These are phyloP conservation scores for Lepidocolaptes lacrymiger DNA, from an alignment of 2,797 vertebrate species.

Conservation along the genomic window DNA sequence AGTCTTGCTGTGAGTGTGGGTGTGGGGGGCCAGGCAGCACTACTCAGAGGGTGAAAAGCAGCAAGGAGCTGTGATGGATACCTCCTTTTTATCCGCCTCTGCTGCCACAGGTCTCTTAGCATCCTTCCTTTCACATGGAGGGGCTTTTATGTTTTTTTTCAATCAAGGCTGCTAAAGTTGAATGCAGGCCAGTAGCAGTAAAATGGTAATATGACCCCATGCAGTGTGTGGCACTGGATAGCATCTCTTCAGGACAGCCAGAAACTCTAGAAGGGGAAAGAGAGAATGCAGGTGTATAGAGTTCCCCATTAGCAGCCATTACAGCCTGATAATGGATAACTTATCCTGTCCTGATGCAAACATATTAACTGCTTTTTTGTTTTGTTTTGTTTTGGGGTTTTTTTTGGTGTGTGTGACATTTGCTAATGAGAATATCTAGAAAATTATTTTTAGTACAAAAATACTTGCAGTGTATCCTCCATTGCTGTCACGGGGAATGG, in stretches of 20 bases:
- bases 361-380: not conserved
- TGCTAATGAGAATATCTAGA: not conserved
- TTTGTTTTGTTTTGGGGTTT: no score
- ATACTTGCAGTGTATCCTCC: not conserved
- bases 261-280: slow-evolving; percentile 20
- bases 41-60: not conserved
- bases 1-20: not conserved
- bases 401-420: rapidly evolving
- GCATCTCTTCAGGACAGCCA: not conserved
- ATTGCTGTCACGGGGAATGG: not conserved
- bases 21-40: not conserved
- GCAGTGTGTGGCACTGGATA: not conserved
- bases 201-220: not conserved
- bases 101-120: rapidly evolving
- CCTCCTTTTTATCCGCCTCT: not conserved
- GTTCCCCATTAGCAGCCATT: slow-evolving; percentile 24
- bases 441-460: not conserved
- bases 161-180: not conserved
- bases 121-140: not conserved
- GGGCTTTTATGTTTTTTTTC: not conserved
- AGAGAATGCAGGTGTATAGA: slow-evolving; percentile 8
- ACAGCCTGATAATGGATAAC: not conserved
- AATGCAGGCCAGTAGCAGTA: not conserved
- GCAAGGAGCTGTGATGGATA: not conserved
- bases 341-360: not conserved